phyloP scores from a whole-genome alignment of 1,140 invertebrate species.

The Drosophila pandora region DNA sequence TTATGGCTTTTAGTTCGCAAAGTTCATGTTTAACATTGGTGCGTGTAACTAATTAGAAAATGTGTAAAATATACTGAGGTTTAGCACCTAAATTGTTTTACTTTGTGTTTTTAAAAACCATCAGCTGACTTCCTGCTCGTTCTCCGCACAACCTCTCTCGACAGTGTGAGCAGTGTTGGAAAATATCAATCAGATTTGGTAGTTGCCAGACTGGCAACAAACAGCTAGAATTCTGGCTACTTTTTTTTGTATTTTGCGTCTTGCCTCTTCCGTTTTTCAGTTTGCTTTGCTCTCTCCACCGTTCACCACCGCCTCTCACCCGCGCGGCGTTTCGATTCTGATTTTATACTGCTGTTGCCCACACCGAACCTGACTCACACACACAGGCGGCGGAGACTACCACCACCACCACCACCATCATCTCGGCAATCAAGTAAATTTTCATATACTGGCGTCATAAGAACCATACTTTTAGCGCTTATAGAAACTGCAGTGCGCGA shows the following conservation, averaged over 20 bases:
- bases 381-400: slow-evolving; percentile 38
- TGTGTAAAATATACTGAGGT: too few species aligned
- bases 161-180: too few species aligned
- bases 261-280: slow-evolving; percentile 75
- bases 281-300: slow-evolving; percentile 74
- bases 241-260: slow-evolving; percentile 64
- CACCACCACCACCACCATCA: slow-evolving; percentile 54
- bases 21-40: too few species aligned
- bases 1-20: too few species aligned
- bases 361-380: slow-evolving; percentile 39
- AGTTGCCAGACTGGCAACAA: too few species aligned
- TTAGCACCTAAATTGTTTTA: too few species aligned
- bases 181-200: too few species aligned
- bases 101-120: too few species aligned
- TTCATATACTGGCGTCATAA: slow-evolving; percentile 80
- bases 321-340: slow-evolving; percentile 75
- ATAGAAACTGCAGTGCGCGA: slow-evolving; percentile 41
- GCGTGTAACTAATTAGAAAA: too few species aligned
- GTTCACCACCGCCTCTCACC: slow-evolving; percentile 76
- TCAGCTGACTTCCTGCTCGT: too few species aligned
- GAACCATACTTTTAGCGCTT: slow-evolving; percentile 63
- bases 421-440: slow-evolving; percentile 72
- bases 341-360: slow-evolving; percentile 79
- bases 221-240: slow-evolving; percentile 13
- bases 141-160: too few species aligned